These are phyloP conservation scores for Leptobrachium ailaonicum DNA, from an alignment of 2,113 vertebrate species.

Conservation along the genomic window DNA sequence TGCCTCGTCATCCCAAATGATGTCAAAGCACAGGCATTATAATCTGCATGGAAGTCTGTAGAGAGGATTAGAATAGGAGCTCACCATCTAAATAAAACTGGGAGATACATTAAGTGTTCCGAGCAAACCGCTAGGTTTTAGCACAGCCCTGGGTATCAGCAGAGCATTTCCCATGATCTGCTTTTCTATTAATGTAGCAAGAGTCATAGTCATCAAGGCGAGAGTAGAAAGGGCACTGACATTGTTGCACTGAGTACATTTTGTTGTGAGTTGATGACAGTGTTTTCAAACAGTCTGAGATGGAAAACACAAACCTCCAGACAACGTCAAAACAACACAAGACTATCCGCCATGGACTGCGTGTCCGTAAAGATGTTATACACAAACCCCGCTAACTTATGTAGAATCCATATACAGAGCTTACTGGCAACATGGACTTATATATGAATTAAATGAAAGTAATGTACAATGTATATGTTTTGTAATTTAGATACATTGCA, in stretches of 20 bases:
- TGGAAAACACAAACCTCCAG: not conserved
- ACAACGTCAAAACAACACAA: not conserved
- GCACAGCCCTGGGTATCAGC: conserved; percentile 4
- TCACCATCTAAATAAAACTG: conserved; percentile 53
- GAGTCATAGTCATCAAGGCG: conserved; percentile 26
- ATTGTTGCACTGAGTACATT: not conserved
- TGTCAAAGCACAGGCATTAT: not conserved
- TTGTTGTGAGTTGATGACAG: conserved; percentile 1
- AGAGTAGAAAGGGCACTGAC: conserved; percentile 3
- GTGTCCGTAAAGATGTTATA: too few relatives aligned
- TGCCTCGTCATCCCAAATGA: not conserved
- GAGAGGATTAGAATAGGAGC: conserved; percentile 32
- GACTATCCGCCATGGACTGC: too few relatives aligned
- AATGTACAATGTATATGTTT: too few relatives aligned
- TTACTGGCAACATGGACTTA: too few relatives aligned
- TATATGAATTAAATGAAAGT: too few relatives aligned
- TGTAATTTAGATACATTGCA: too few relatives aligned
- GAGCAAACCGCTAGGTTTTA: conserved; percentile 36
- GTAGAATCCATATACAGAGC: too few relatives aligned
- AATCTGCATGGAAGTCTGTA: not conserved
- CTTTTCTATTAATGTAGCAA: conserved; percentile 55
- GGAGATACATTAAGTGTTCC: conserved; percentile 9
- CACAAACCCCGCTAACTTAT: too few relatives aligned
- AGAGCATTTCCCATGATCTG: conserved; percentile 46
- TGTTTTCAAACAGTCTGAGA: not conserved